phyloP scores from a whole-genome alignment of 92 coral and sea anemone genomes.

The Parazoanthus swiftii region DNA sequence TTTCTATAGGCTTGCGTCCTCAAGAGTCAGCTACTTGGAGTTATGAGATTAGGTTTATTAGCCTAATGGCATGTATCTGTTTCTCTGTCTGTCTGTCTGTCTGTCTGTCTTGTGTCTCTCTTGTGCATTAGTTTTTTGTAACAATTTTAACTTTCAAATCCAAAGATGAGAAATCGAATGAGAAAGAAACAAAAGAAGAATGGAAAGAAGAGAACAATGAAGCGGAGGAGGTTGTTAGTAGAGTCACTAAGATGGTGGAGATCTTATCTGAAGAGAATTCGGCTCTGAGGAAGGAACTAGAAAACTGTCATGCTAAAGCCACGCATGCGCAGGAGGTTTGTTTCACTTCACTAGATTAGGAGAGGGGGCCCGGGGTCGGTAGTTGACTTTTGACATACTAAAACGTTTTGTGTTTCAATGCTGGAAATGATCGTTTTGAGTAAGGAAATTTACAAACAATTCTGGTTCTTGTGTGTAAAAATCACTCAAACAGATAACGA shows the following conservation, averaged over 20 bases:
- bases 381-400: no score
- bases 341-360: neutral
- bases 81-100: neutral
- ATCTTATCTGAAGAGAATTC: slow-evolving; percentile 82
- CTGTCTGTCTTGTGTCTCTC: neutral
- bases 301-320: slow-evolving; percentile 12
- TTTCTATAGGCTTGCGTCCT: no score
- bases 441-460: no score
- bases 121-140: neutral
- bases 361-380: no score
- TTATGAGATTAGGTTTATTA: no score
- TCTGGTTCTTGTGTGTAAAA: neutral
- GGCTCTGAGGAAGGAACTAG: slow-evolving; percentile 65
- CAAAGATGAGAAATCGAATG: slow-evolving; percentile 3
- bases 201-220: slow-evolving; percentile 10
- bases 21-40: no score
- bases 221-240: slow-evolving; percentile 62
- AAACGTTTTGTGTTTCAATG: no score
- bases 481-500: neutral
- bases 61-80: neutral
- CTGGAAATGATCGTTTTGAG: no score
- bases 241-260: slow-evolving; percentile 92
- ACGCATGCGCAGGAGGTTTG: slow-evolving; percentile 18
- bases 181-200: neutral
- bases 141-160: neutral